A percentile compares a stretch with the other conserved stretches of the same genome.
These are phyloP conservation scores for Hetaerina americana DNA, from an alignment of 1,140 invertebrate species.

Conservation along the genomic window DNA sequence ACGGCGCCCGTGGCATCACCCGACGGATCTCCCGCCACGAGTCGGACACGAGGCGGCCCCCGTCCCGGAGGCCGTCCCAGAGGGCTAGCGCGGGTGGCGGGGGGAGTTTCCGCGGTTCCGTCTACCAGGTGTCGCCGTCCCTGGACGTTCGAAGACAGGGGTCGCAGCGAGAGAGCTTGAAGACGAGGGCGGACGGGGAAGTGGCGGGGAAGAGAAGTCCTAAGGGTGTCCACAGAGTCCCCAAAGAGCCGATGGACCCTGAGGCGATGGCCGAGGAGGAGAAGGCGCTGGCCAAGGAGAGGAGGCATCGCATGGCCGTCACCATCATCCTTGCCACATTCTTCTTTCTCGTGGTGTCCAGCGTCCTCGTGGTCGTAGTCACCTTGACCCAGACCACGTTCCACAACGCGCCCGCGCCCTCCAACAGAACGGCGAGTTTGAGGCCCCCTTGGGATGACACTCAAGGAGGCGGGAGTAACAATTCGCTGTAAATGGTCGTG, in stretches of 20 bases:
- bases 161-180: not conserved
- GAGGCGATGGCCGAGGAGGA: slow-evolving; percentile 20
- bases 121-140: not conserved
- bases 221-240: not conserved
- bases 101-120: not conserved
- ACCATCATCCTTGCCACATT: slow-evolving; percentile 50
- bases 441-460: too few relatives aligned
- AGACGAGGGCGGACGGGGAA: not conserved
- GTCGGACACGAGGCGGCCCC: not conserved
- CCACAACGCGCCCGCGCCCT: slow-evolving; percentile 14
- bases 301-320: slow-evolving; percentile 46
- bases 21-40: not conserved
- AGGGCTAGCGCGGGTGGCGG: not conserved
- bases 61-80: not conserved
- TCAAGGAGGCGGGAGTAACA: too few relatives aligned
- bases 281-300: slow-evolving; percentile 34
- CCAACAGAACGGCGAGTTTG: not conserved
- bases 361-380: slow-evolving; percentile 52
- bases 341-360: slow-evolving; percentile 48
- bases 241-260: not conserved
- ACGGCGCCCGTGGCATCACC: not conserved
- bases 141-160: not conserved
- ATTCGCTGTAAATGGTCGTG: too few relatives aligned
- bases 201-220: not conserved
- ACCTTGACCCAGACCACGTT: slow-evolving; percentile 48